Base-by-base conservation (phyloP, 2,797 vertebrate genomes). In the Falco concolor region DNA sequence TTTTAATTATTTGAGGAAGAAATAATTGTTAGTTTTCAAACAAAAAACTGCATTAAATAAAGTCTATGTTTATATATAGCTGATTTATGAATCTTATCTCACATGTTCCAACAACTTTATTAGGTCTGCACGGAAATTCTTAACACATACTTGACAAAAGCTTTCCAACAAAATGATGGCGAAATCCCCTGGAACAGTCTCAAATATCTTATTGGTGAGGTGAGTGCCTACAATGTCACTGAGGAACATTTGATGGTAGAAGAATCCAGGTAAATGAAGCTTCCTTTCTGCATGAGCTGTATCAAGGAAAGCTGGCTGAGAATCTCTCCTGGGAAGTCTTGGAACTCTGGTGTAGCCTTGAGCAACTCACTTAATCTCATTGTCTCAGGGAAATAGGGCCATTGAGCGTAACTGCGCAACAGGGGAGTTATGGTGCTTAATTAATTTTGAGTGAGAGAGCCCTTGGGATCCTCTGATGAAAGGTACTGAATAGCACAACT, bases 111-210 rank as follows among this genome's bases (percentile, higher is more conserved):
- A 95, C 67, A 53, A 75, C 36, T 70, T 45, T 18, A 47, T 24
- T 64, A 99, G 99, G 99, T 99, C 95, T 99, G 99, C 97, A 98
- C 99, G 99, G 99, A 99, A 96, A 99, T 99, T 79, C 98, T 99
- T 76, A 98, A 99, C 91, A 99, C 99, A 0, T 99, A 99, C 92
- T 89, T 99, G 93, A 99, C 98, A 27, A 99, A 99, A 98, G 98
- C 99, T 90, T 98, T 98, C 92, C 91, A 97, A 75, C 99, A 99
- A 91, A 97, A 90, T 8, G 99, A 99, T 88, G 96, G 96, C 10
- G 97, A 96, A 83, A 99, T 99, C 85, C 99, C 99, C 3, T 99
- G 99, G 99, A 99, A 95, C 84, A 99, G 99, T 95, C 99, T 99
- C 49, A 99, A 99, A 90, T 99, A 99, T 94, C 98, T 99, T 9